Conservation (phyloP, 2,113 vertebrate species). For the Meleagris gallopavo region DNA sequence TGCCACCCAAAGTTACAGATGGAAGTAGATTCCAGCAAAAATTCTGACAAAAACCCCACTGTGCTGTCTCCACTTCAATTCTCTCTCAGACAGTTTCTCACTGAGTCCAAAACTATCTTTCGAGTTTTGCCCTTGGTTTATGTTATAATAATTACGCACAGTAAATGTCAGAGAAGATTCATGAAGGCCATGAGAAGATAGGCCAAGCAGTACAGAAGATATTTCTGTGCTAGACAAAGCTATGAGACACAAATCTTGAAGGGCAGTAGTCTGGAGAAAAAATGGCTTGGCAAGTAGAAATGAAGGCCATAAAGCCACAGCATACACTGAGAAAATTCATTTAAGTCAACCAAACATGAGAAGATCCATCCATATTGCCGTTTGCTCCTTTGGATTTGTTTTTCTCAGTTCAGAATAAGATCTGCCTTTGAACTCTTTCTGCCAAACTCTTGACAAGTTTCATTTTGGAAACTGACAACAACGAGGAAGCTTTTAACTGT, state of each 20-base stretch:
- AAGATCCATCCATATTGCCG: not conserved
- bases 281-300: conserved; percentile 19
- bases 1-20: not conserved
- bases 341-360: not conserved
- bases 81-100: conserved; percentile 12
- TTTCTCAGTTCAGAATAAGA: conserved; percentile 42
- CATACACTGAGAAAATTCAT: not conserved
- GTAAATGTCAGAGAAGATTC: conserved; percentile 45
- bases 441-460: conserved; percentile 67
- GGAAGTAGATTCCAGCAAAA: conserved; percentile 2
- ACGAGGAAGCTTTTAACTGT: conserved; percentile 50
- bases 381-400: conserved; percentile 26
- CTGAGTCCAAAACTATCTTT: conserved; percentile 43
- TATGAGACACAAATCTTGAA: not conserved
- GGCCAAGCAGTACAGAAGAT: not conserved
- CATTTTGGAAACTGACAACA: conserved; percentile 50
- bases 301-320: not conserved
- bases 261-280: conserved; percentile 10
- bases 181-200: conserved; percentile 6
- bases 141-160: not conserved
- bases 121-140: conserved; percentile 24
- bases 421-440: not conserved
- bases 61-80: conserved; percentile 44
- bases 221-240: not conserved
- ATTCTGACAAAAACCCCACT: not conserved